Evolutionary conservation across 1,140 invertebrate genomes (phyloP).

Genomic region (Trichomalopsis sarcophagae): DNA sequence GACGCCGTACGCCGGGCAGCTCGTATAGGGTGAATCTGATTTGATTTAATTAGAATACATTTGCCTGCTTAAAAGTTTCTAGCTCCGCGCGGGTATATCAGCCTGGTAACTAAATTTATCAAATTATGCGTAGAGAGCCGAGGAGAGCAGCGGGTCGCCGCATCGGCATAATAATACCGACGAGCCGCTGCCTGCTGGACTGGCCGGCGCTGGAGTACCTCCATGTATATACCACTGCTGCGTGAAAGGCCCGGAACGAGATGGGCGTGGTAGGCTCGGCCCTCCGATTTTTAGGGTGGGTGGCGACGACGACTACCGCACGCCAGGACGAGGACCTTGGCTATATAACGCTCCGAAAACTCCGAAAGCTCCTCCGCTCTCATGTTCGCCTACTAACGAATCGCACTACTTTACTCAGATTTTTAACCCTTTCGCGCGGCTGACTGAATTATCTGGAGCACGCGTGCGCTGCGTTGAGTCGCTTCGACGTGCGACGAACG

Average conservation of each 20-base stretch:
- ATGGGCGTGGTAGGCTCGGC: constrained; percentile 52
- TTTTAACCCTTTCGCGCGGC: constrained; percentile 52
- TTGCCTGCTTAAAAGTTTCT: constrained; percentile 65
- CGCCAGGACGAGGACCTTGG: background rate
- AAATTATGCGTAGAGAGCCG: constrained; percentile 65
- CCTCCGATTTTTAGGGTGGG: constrained; percentile 52
- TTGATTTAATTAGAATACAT: constrained; percentile 71
- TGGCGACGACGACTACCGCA: background rate
- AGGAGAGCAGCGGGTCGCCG: background rate
- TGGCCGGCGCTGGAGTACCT: background rate
- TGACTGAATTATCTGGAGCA: constrained; percentile 27
- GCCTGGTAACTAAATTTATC: constrained; percentile 70
- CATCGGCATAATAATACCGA: background rate
- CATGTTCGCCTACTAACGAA: constrained; percentile 36
- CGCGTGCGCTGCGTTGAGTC: background rate
- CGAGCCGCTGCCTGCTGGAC: background rate
- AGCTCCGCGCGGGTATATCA: constrained; percentile 64
- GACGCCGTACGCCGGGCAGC: background rate
- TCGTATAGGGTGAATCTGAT: constrained; percentile 63
- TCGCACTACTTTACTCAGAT: constrained; percentile 54
- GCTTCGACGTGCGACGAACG: background rate
- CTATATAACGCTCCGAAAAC: background rate
- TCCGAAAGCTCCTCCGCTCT: constrained; percentile 31
- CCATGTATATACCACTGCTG: background rate
- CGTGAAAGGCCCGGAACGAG: background rate